These are phyloP conservation scores for Ptilonorhynchus violaceus DNA, from an alignment of 2,113 vertebrate species.

Conservation along the genomic window DNA sequence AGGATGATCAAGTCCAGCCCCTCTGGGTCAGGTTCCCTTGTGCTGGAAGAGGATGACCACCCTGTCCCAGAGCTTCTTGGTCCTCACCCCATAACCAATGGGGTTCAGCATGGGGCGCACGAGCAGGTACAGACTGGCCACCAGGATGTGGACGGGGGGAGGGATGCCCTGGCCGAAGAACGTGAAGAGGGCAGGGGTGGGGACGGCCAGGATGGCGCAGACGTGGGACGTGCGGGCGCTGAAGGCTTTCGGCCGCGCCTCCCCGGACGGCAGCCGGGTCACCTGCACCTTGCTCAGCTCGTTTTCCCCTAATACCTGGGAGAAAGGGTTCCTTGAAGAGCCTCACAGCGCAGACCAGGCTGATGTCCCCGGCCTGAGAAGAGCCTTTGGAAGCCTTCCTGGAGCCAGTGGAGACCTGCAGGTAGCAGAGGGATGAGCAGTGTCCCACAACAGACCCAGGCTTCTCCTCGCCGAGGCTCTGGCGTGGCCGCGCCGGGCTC, in stretches of 20 bases:
- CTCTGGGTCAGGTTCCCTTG: background rate
- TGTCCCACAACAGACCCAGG: too few relatives aligned
- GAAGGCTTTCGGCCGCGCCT: slow-evolving; percentile 35
- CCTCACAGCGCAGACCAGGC: background rate
- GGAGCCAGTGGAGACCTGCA: background rate
- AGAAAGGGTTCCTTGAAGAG: background rate
- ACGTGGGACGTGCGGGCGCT: slow-evolving; percentile 32
- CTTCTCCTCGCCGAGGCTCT: background rate
- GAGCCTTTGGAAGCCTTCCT: background rate
- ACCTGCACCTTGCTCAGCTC: background rate
- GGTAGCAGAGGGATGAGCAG: background rate
- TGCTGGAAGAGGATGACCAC: background rate
- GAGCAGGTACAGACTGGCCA: slow-evolving; percentile 49
- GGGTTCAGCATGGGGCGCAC: slow-evolving; percentile 56
- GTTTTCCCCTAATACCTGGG: too few relatives aligned
- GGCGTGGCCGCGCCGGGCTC: rapidly evolving
- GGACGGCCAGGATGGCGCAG: slow-evolving; percentile 34
- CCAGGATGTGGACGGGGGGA: background rate
- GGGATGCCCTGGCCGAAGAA: slow-evolving; percentile 17
- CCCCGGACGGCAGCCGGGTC: background rate
- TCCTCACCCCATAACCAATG: background rate
- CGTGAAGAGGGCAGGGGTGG: background rate
- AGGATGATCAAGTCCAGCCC: rapidly evolving
- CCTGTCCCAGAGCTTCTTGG: background rate
- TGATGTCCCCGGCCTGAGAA: background rate